Percentiles rank a stretch among this genome's conserved stretches.
Evolutionary conservation across 2,888 invertebrate species (phyloP).

Genomic region (Oscheius sp.): DNA sequence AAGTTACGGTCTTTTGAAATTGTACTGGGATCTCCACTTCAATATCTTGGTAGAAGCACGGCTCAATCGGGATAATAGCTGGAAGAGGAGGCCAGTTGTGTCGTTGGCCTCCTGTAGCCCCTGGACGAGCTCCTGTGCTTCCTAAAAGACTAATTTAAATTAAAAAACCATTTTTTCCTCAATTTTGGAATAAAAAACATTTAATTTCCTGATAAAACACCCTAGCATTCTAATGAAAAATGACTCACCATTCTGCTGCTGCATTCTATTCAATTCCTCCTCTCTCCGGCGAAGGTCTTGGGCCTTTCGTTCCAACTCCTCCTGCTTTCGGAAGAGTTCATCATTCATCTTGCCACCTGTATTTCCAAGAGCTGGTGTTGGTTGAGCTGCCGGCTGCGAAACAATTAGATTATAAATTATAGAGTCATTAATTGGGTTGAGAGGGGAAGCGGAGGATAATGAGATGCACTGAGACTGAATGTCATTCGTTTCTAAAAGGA

Average conservation of each 20-base stretch:
- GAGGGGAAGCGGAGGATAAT: neutral
- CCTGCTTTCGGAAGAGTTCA: slow-evolving; percentile 68
- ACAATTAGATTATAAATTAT: too few relatives aligned
- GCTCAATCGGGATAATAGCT: slow-evolving; percentile 86
- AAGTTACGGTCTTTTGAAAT: slow-evolving; percentile 93
- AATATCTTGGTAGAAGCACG: slow-evolving; percentile 99
- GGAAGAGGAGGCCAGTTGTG: slow-evolving; percentile 79
- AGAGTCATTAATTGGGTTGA: neutral
- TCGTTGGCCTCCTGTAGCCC: slow-evolving; percentile 9
- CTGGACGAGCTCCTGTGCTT: slow-evolving; percentile 7
- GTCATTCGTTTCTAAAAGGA: too few relatives aligned
- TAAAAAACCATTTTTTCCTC: too few relatives aligned
- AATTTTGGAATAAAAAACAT: too few relatives aligned
- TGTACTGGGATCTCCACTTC: slow-evolving; percentile 96
- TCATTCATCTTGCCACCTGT: slow-evolving; percentile 49
- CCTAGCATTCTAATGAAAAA: too few relatives aligned
- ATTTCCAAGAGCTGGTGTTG: slow-evolving; percentile 17
- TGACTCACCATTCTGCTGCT: slow-evolving; percentile 25
- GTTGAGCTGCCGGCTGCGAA: slow-evolving; percentile 24
- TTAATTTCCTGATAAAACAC: too few relatives aligned
- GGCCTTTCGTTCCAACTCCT: slow-evolving; percentile 66
- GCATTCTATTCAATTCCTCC: slow-evolving; percentile 78
- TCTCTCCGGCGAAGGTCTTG: slow-evolving; percentile 64
- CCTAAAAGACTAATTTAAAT: slow-evolving; percentile 2
- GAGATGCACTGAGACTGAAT: too few relatives aligned